phyloP scores from a whole-genome alignment of 2,888 invertebrate genomes.

The Lasioglossum oenotherae region DNA sequence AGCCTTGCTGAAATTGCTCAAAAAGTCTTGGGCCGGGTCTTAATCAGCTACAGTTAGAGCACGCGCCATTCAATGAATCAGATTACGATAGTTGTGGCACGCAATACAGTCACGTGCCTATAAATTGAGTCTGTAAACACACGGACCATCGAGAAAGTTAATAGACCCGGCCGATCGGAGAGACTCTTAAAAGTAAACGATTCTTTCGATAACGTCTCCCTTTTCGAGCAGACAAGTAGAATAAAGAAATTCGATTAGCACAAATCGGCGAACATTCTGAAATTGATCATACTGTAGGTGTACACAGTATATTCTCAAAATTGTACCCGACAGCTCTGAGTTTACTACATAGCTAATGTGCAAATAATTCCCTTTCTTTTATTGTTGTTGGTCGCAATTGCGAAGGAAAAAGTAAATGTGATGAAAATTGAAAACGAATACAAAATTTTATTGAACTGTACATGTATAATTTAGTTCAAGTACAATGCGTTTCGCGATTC shows the following conservation, averaged over 20 bases:
- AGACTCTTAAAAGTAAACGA: background rate
- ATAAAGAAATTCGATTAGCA: background rate
- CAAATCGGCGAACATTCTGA: too few species aligned
- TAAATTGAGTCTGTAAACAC: background rate
- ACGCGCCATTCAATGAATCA: background rate
- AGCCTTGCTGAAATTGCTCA: conserved; percentile 6
- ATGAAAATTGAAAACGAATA: too few species aligned
- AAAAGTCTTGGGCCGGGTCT: conserved; percentile 3
- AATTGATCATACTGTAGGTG: too few species aligned
- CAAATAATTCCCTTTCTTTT: too few species aligned
- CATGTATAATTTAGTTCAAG: too few species aligned
- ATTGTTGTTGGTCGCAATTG: too few species aligned
- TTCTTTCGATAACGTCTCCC: background rate
- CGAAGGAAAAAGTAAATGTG: too few species aligned
- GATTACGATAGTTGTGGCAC: conserved; percentile 3
- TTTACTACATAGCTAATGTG: too few species aligned
- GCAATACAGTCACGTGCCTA: background rate
- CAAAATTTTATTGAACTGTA: too few species aligned
- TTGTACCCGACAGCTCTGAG: too few species aligned
- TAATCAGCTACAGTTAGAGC: conserved; percentile 15
- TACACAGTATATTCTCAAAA: too few species aligned
- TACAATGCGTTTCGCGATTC: too few species aligned
- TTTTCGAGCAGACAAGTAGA: background rate
- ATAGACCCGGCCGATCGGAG: background rate
- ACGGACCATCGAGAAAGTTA: background rate